Conservation (phyloP, 1,140 invertebrate species). For the Olivierus martensii region DNA sequence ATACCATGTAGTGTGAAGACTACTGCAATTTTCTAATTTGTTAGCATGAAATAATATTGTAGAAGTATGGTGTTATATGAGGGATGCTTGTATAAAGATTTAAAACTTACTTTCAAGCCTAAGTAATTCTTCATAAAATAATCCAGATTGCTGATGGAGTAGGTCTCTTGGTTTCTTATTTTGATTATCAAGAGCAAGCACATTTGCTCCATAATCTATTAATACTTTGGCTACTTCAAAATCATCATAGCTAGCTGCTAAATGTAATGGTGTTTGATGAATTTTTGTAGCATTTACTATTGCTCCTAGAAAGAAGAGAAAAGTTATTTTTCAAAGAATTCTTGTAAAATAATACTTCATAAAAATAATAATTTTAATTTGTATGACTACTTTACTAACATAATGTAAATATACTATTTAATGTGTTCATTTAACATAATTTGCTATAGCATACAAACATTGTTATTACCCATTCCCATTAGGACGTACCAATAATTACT, state of each 20-base stretch:
- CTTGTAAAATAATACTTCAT: neutral
- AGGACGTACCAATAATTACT: no score
- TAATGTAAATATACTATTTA: no score
- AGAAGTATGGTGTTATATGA: no score
- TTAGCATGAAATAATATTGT: no score
- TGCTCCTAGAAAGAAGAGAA: slow-evolving; percentile 16
- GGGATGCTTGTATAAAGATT: no score
- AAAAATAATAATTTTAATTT: neutral
- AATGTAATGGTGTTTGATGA: slow-evolving; percentile 27
- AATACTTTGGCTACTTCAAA: slow-evolving; percentile 4
- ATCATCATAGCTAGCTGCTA: slow-evolving; percentile 20
- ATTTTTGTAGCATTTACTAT: slow-evolving; percentile 27
- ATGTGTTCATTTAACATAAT: no score
- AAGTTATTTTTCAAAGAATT: neutral
- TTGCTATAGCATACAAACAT: no score
- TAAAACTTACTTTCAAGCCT: no score
- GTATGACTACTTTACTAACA: neutral
- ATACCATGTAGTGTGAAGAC: no score
- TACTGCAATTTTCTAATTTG: no score
- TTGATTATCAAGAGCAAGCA: slow-evolving; percentile 13
- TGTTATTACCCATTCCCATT: no score
- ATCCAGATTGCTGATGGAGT: neutral
- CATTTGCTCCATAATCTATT: slow-evolving; percentile 15
- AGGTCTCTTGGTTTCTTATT: slow-evolving; percentile 13
- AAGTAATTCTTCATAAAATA: no score